Evolutionary conservation across 2,797 vertebrate species (phyloP), one percentile per base, ranked within the genome.

Genomic region (Myripristis jacobus): DNA sequence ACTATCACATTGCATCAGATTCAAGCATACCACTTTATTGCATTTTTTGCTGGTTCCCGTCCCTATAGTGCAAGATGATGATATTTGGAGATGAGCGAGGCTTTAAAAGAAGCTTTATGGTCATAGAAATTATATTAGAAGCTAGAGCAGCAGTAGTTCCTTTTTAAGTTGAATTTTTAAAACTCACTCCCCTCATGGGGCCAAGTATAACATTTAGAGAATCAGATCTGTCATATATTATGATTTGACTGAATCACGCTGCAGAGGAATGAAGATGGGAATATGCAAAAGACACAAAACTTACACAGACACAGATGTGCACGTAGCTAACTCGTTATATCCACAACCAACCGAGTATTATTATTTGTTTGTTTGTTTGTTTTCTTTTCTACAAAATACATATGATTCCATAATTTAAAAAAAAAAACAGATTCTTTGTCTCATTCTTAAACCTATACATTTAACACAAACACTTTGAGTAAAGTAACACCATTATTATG

Each of bases 11-110:
- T 65, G 73, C 88, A 88, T 91, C 84, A 84, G 74, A 89, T 89
- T 84, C 54, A 75, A 80, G 77, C 68, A 63, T 71, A 77, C 51
- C 80, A 62, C 77, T 82, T 88, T 87, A 88, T 88, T 91, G 75
- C 80, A 75, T 89, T 87, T 83, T 41, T 15, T n/a, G 11, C 53
- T 67, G 47, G 64, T 82, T 54, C 46, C 55, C 58, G 70, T 86
- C 82, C 77, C 82, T 34, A 38, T 63, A 83, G 88, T 66, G 73
- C 24, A 53, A 75, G 59, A 74, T 88, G 87, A 89, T 90, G 82
- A 84, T 85, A 87, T 91, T 88, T 90, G 82, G 71, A 86, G 77
- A 84, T 87, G 77, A 81, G 66, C 46, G 12, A 44, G 5, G 48
- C 77, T 82, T 15, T 70, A 68, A 83, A 81, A 88, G 79, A 82